Base-by-base conservation (phyloP, 1,140 invertebrate genomes). In the Lerema accius region DNA sequence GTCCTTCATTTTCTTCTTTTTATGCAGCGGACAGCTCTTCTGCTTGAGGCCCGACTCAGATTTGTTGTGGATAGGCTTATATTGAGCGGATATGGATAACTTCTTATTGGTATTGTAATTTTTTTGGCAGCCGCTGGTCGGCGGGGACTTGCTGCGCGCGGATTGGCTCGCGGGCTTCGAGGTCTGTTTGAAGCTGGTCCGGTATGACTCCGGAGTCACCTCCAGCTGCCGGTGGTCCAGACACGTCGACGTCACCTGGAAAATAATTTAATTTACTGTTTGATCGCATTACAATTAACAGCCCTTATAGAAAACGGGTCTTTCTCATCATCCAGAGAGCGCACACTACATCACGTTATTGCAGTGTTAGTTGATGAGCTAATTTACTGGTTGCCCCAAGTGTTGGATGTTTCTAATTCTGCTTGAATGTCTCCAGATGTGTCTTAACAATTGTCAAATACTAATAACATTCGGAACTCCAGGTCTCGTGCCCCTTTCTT, bases 161-260 rank as follows among this genome's bases (percentile, higher is more conserved):
- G 9, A 32, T 28, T 39, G 53, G 46, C 55, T 53, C 40, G 71
- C 35, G 49, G 63, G 70, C 45, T 67, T 71, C 15, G 70, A 60
- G 9, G 69, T 58, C 56, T 43, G 58, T 42, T 37, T 65, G n/a
- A 65, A 39, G 19, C 9, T 43, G 11, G 70, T 59, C 14, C 67
- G 45, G 35, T 74, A 73, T 1, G 62, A 9, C 3, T 69, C 50
- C 39, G 73, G 45, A 9, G 78, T 60, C 4, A 90, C 71, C 63
- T 90, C 87, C 0, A 90, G 66, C 37, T 88, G 75, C 56, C 84
- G 87, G 71, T 90, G 85, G 40, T 90, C 83, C 0, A 90, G 78
- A 51, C 87, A 90, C 0, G 87, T 90, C 3, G 87, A 87, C 35
- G 80, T 87, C 16, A 77, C 59, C 87, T 90, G 81, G 6, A 76